Conservation (phyloP, 1,140 invertebrate species). For the Panagrolaimus sp. region DNA sequence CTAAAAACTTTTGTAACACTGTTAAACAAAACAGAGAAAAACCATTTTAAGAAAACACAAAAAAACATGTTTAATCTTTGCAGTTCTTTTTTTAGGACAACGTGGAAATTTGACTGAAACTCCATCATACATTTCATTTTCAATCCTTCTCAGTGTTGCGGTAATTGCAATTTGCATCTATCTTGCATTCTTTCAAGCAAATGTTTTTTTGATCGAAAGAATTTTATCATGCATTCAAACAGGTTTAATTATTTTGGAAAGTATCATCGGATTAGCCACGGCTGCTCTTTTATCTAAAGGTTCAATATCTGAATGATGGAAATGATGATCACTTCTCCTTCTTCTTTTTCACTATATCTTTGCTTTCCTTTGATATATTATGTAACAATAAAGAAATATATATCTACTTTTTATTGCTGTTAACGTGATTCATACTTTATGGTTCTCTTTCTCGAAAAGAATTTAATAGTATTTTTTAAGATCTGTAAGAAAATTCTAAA, state of each 20-base stretch:
- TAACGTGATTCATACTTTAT: too few relatives aligned
- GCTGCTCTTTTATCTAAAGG: conserved; percentile 31
- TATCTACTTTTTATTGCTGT: not conserved
- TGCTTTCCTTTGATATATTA: not conserved
- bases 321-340: not conserved
- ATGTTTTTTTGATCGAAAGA: conserved; percentile 25
- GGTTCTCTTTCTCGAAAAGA: too few relatives aligned
- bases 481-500: too few relatives aligned
- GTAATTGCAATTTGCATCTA: conserved; percentile 35
- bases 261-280: conserved; percentile 27
- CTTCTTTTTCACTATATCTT: not conserved
- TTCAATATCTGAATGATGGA: not conserved
- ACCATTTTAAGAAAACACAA: too few relatives aligned
- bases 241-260: conserved; percentile 29
- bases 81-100: conserved; percentile 16
- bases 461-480: too few relatives aligned
- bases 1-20: too few relatives aligned
- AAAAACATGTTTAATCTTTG: too few relatives aligned
- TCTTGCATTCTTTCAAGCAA: conserved; percentile 29
- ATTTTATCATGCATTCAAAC: conserved; percentile 26
- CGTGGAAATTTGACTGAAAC: conserved; percentile 34
- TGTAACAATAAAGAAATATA: not conserved
- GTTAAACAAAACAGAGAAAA: too few relatives aligned
- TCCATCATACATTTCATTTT: conserved; percentile 27
- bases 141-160: conserved; percentile 22